Percentiles rank a stretch among this genome's conserved stretches.
phyloP scores from a whole-genome alignment of 2,797 vertebrate species.

The Sebastes hopkinsi region DNA sequence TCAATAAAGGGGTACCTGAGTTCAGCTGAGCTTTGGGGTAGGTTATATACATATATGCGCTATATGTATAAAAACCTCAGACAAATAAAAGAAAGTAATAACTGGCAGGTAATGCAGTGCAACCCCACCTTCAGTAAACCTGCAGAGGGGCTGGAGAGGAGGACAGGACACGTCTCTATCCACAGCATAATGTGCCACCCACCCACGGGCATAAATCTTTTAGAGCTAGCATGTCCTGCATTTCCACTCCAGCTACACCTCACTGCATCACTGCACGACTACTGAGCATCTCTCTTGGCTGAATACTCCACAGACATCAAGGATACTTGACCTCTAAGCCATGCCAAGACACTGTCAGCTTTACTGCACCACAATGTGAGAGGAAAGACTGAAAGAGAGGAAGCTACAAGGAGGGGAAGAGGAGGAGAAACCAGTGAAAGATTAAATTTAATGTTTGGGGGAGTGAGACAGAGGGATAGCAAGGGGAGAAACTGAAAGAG shows the following conservation, averaged over 20 bases:
- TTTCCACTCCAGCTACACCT: constrained; percentile 73
- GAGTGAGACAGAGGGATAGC: constrained; percentile 50
- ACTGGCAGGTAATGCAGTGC: constrained; percentile 7
- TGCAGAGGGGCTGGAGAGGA: constrained; percentile 41
- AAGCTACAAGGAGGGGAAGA: constrained; percentile 23
- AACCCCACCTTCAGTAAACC: constrained; percentile 36
- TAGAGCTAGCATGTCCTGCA: constrained; percentile 70
- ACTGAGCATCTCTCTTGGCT: constrained; percentile 72
- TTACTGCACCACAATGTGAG: constrained; percentile 51
- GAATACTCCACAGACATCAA: constrained; percentile 73
- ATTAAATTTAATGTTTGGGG: constrained; percentile 56
- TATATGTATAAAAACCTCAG: background rate
- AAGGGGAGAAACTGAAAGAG: constrained; percentile 58
- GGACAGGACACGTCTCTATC: constrained; percentile 57
- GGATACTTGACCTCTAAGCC: constrained; percentile 82
- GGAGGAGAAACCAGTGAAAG: constrained; percentile 34
- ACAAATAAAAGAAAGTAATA: background rate
- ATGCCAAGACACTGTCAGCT: constrained; percentile 69
- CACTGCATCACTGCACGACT: constrained; percentile 74
- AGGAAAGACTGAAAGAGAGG: constrained; percentile 38
- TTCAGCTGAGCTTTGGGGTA: background rate
- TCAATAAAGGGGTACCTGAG: background rate
- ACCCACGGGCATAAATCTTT: constrained; percentile 75
- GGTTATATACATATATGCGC: background rate
- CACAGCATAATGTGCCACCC: constrained; percentile 64